Percentiles rank a stretch among this genome's conserved stretches.
Conservation (phyloP, 1,140 invertebrate genomes). For the Drusus annulatus region DNA sequence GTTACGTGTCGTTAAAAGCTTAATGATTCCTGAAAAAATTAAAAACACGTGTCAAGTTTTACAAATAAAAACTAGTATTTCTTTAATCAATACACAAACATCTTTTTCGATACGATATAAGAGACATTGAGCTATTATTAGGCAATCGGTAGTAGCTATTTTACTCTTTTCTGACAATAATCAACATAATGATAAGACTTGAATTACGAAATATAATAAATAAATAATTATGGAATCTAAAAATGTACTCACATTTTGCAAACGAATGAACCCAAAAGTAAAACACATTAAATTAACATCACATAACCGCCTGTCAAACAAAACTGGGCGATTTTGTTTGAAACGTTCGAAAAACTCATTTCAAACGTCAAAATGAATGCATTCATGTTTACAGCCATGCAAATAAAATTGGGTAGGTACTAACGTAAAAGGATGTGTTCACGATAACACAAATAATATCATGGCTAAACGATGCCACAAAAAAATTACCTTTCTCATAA, state of each 20-base stretch:
- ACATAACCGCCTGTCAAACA: not conserved
- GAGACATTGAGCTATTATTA: constrained; percentile 47
- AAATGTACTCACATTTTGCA: constrained; percentile 6
- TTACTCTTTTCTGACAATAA: constrained; percentile 40
- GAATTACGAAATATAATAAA: not conserved
- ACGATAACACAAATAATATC: too few relatives aligned
- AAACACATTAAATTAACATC: constrained; percentile 5
- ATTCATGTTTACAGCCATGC: not conserved
- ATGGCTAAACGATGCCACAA: too few relatives aligned
- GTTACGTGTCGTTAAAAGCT: constrained; percentile 30
- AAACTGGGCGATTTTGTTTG: constrained; percentile 10
- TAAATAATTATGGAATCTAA: not conserved
- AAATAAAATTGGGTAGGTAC: not conserved
- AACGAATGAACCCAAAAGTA: not conserved
- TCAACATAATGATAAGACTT: constrained; percentile 38
- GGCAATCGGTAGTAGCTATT: constrained; percentile 25
- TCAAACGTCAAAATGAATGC: constrained; percentile 21
- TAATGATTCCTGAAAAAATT: constrained; percentile 40
- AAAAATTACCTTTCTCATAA: too few relatives aligned
- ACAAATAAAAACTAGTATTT: not conserved
- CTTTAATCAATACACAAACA: constrained; percentile 17
- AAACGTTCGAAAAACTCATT: constrained; percentile 20
- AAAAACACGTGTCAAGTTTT: constrained; percentile 24
- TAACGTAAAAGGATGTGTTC: too few relatives aligned
- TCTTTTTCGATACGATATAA: constrained; percentile 9